Evolutionary conservation across 1,140 invertebrate genomes (phyloP).

Genomic region (Bactericera cockerelli): DNA sequence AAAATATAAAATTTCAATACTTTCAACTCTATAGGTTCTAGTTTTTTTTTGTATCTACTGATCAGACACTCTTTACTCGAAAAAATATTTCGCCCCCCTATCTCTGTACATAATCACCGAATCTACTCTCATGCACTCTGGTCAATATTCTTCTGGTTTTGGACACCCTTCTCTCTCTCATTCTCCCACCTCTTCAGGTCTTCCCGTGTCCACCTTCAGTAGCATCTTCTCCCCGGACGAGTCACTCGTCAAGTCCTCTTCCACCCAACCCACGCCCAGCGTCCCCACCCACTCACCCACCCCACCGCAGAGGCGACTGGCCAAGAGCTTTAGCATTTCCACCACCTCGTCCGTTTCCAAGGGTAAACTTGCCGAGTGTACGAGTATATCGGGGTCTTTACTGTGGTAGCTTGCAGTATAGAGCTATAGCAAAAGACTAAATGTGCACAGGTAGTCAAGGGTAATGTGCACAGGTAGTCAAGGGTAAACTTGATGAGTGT

Average conservation of each 20-base stretch:
- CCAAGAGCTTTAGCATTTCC: conserved; percentile 75
- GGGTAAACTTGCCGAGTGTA: conserved; percentile 33
- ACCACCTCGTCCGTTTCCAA: conserved; percentile 41
- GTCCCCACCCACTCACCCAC: conserved; percentile 35
- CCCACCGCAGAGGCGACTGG: conserved; percentile 63
- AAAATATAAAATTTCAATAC: too few relatives aligned
- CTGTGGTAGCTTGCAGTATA: too few relatives aligned
- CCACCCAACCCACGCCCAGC: not conserved
- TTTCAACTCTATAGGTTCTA: too few relatives aligned
- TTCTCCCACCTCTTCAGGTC: not conserved
- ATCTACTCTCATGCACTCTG: conserved; percentile 14
- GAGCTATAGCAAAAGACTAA: too few relatives aligned
- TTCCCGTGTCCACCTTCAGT: not conserved
- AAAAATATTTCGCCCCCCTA: too few relatives aligned
- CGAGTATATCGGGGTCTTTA: too few relatives aligned
- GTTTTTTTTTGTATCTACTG: too few relatives aligned
- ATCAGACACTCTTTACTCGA: too few relatives aligned
- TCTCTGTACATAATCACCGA: too few relatives aligned
- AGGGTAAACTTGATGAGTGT: too few relatives aligned
- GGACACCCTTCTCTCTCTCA: not conserved
- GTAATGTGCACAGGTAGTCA: too few relatives aligned
- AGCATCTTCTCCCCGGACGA: conserved; percentile 1
- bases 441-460: too few relatives aligned
- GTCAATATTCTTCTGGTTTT: conserved; percentile 7
- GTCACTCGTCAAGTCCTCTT: not conserved